Base-by-base conservation (phyloP, 2,113 vertebrate genomes). In the Protobothrops flavoviridis region DNA sequence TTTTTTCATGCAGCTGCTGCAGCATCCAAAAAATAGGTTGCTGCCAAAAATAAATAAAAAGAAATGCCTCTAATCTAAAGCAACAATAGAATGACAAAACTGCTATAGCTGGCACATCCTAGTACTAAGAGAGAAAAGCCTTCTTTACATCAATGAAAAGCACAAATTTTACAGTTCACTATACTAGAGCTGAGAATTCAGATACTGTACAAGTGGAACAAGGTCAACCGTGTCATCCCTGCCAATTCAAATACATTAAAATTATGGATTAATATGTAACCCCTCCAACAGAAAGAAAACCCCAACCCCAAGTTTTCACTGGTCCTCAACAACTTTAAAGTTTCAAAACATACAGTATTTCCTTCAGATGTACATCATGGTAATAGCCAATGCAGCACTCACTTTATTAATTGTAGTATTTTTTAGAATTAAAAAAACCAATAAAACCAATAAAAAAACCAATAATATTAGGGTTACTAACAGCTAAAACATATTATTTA, bases 181-280 rank as follows among this genome's bases (percentile, higher is more conserved):
- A 81, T 81, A 0, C 0, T n/a, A 85, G 89, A 93, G 94, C 94
- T 0, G 2, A 93, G 56, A 94, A 89, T 92, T 94, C 95, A 94
- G 69, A 92, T 24, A n/a, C 12, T n/a, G 29, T 69, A 90, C 81
- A 93, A 93, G 6, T 94, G 92, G 21, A 24, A 90, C 3, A 57
- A 94, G 93, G 94, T 94, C 26, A 26, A 12, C 57, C 2, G 0
- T 50, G 81, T 90, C 74, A 89, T 13, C 89, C 89, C 95, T 95
- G 91, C 87, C 95, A 89, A 91, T 91, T 94, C 94, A 86, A 90
- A 91, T 86, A 43, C 64, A 96, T 96, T 95, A 50, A 55, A 33
- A 85, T 93, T 56, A 74, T 86, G 43, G 74, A 86, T 59, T 89
- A 94, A 91, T 94, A 96, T 94, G 94, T 94, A 29, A 29, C 24